Evolutionary conservation across 2,113 vertebrate species (phyloP), one percentile per base, ranked within the genome.

Genomic region (Andinoacara biseriatus): DNA sequence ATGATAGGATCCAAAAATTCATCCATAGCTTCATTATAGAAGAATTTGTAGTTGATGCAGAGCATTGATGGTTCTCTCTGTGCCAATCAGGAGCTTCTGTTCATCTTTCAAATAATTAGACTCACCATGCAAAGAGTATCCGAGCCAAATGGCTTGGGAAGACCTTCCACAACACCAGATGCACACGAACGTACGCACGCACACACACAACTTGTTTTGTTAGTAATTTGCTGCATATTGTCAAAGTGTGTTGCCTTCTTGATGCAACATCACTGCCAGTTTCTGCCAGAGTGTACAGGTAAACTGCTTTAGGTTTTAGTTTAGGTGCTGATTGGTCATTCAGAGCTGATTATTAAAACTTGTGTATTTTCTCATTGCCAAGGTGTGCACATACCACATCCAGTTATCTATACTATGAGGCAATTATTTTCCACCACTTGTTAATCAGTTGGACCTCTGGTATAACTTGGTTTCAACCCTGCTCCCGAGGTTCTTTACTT

Each of bases 221-320:
- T 13, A 29, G 46, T 29, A 20, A 9, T 0, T 31, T 69, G 15
- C 15, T 29, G 24, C 0, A 0, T 49, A 69, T 69, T 49, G 4
- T 69, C 18, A 49, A 29, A 49, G 29, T 69, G 3, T 20, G 15
- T 29, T 69, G 17, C 13, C 5, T 8, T 69, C 43, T 3, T 72
- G 67, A 46, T 72, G 46, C 46, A 52, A 3, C 9, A n/a, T 56
- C 54, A 22, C 54, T 56, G 9, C 67, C 67, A n/a, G 24, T 0
- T 31, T 54, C 26, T 52, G 10, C 10, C 65, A 54, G 67, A 17
- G 67, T 72, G 17, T 54, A 31, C 10, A 26, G n/a, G n/a, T n/a
- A n/a, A 2, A 10, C 18, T 11, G 18, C 0, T 33, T 61, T n/a
- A 61, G 31, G 2, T 10, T 35, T 61, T 11, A n/a, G 9, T 61